A percentile compares a stretch with the other conserved stretches of the same genome.
These are phyloP conservation scores for Athetis lepigone DNA, from an alignment of 2,888 invertebrate species.

Conservation along the genomic window DNA sequence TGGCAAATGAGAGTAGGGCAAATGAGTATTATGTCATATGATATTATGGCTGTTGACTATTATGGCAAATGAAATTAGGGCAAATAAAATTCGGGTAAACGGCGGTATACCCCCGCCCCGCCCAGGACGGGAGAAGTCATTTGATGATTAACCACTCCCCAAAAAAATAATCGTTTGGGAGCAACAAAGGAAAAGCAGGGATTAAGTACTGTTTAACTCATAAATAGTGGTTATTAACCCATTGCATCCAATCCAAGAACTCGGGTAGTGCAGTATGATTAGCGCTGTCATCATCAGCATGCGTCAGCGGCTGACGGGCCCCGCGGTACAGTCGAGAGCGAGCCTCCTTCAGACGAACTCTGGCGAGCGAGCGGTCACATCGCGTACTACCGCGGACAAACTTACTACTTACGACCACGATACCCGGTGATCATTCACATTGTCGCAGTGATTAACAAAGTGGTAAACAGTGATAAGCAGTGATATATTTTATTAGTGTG, in stretches of 20 bases:
- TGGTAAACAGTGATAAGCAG: conserved; percentile 61
- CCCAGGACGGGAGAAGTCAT: too few species aligned
- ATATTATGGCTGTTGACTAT: too few species aligned
- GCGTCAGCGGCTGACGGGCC: conserved; percentile 56
- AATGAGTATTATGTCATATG: too few species aligned
- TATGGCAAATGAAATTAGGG: too few species aligned
- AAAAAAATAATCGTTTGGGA: too few species aligned
- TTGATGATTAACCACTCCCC: too few species aligned
- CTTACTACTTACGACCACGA: conserved; percentile 49
- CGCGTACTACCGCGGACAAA: conserved; percentile 59
- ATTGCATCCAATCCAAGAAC: conserved; percentile 26
- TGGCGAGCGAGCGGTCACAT: conserved; percentile 64
- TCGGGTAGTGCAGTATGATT: conserved; percentile 51
- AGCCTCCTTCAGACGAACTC: conserved; percentile 64
- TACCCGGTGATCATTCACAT: conserved; percentile 43
- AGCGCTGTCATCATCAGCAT: conserved; percentile 65
- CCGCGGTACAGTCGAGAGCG: conserved; percentile 48
- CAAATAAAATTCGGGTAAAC: too few species aligned
- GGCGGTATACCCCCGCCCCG: too few species aligned
- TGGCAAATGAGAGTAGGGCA: too few species aligned
- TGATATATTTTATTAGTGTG: conserved; percentile 48
- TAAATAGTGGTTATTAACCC: conserved; percentile 21
- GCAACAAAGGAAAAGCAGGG: not conserved
- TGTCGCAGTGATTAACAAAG: conserved; percentile 60
- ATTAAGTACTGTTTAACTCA: conserved; percentile 9